Evolutionary conservation across 2,797 vertebrate species (phyloP), one percentile per base, ranked within the genome.

Genomic region (Pseudomugil tenellus): DNA sequence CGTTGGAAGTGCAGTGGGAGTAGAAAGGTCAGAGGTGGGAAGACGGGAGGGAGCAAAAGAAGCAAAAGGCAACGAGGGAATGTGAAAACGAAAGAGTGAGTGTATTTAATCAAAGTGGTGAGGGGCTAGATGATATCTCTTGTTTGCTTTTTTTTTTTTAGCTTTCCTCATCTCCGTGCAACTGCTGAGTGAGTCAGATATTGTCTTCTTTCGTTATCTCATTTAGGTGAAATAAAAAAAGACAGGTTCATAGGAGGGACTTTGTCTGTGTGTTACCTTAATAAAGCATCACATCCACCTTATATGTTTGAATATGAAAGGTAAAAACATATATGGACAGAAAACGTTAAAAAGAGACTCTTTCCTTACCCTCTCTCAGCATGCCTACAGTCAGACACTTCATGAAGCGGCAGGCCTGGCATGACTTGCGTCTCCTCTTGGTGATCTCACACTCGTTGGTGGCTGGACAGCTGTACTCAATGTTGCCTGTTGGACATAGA

Each of bases 391-490:
- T 99, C 87, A 98, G 95, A 95, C 98, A 99, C 94, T 99, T 99
- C 98, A 99, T 99, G 93, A 99, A 99, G 91, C 97, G 98, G 93
- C 98, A 99, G 80, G 98, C 98, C 94, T 99, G 98, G 95, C 98
- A 99, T 56, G 98, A 99, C 91, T 99, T 98, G 93, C 98, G 97
- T 95, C 98, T 96, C 88, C 98, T 97, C 92, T 99, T 99, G 76
- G 98, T 99, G 93, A 99, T 99, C 93, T 99, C 98, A 84, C 98
- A 99, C 93, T 99, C 98, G 28, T 99, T 99, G 4, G 97, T 99
- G 86, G 97, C 97, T 14, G 98, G 97, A 92, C 98, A 99, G 95
- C 97, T 99, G 90, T 99, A 99, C 88, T 99, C 97, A 80, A 99
- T 99, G 92, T 98, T 99, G 91, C 97, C 97, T 99, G 91, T 51